Percentiles rank a stretch among this genome's conserved stretches.
Conservation (phyloP, 2,888 invertebrate genomes). For the Nemotelus pantherinus region DNA sequence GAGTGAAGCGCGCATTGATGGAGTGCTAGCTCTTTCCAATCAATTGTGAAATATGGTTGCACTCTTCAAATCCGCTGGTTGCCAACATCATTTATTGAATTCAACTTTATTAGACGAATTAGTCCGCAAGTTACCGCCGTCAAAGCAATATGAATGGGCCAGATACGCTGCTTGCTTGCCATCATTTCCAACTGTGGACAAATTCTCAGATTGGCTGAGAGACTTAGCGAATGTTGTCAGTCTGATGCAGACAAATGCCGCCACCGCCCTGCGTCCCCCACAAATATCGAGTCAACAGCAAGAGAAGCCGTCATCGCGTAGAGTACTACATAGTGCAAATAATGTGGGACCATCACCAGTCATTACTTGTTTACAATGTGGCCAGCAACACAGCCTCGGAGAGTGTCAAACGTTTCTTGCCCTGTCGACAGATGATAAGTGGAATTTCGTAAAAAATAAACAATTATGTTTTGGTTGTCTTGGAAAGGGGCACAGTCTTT, state of each 20-base stretch:
- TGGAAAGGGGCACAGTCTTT: background rate
- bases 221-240: slow-evolving; percentile 45
- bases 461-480: background rate
- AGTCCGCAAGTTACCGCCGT: too few species aligned
- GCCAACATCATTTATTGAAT: too few species aligned
- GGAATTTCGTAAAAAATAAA: background rate
- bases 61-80: too few species aligned
- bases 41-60: slow-evolving; percentile 32
- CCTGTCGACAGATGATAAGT: background rate
- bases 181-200: slow-evolving; percentile 41
- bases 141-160: background rate
- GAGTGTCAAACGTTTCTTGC: background rate
- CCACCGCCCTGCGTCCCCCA: background rate
- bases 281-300: background rate
- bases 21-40: slow-evolving; percentile 28
- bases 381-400: background rate
- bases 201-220: slow-evolving; percentile 42
- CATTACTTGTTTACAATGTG: background rate
- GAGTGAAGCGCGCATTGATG: too few species aligned
- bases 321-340: slow-evolving; percentile 9
- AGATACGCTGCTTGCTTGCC: slow-evolving; percentile 32
- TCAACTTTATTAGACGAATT: too few species aligned
- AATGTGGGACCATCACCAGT: background rate
- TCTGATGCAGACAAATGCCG: slow-evolving; percentile 37
- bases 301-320: slow-evolving; percentile 2